Conservation (phyloP, 2,113 vertebrate genomes). For the Lepisosteus osseus region DNA sequence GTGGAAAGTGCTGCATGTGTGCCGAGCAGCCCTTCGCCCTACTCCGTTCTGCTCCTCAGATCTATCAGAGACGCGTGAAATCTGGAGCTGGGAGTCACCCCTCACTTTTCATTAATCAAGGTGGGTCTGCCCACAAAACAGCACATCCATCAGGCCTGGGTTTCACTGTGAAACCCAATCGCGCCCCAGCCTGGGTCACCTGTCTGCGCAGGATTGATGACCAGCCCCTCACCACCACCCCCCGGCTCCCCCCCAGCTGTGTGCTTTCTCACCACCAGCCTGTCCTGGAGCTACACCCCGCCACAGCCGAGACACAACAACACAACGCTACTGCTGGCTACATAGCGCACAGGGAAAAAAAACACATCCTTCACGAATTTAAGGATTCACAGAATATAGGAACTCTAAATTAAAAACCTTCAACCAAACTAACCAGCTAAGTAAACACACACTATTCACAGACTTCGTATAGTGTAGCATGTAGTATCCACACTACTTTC, state of each 20-base stretch:
- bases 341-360: too few species aligned
- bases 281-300: slow-evolving; percentile 21
- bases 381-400: too few species aligned
- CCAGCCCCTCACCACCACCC: slow-evolving; percentile 37
- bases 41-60: slow-evolving; percentile 47
- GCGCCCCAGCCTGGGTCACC: slow-evolving; percentile 50
- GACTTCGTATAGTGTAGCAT: too few species aligned
- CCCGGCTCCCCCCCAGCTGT: slow-evolving; percentile 34
- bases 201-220: slow-evolving; percentile 61
- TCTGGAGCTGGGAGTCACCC: slow-evolving; percentile 33
- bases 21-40: slow-evolving; percentile 21
- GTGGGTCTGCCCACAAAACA: slow-evolving; percentile 61
- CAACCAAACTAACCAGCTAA: too few species aligned
- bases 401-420: too few species aligned
- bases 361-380: too few species aligned
- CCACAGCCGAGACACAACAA: neutral
- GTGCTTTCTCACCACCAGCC: slow-evolving; percentile 48
- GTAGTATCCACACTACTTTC: too few species aligned
- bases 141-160: slow-evolving; percentile 63
- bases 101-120: slow-evolving; percentile 70
- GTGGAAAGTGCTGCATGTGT: slow-evolving; percentile 21
- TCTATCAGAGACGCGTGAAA: slow-evolving; percentile 46
- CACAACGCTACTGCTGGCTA: neutral
- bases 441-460: too few species aligned
- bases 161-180: slow-evolving; percentile 65